phyloP scores from a whole-genome alignment of 2,113 vertebrate species.

The Oenanthe melanoleuca region DNA sequence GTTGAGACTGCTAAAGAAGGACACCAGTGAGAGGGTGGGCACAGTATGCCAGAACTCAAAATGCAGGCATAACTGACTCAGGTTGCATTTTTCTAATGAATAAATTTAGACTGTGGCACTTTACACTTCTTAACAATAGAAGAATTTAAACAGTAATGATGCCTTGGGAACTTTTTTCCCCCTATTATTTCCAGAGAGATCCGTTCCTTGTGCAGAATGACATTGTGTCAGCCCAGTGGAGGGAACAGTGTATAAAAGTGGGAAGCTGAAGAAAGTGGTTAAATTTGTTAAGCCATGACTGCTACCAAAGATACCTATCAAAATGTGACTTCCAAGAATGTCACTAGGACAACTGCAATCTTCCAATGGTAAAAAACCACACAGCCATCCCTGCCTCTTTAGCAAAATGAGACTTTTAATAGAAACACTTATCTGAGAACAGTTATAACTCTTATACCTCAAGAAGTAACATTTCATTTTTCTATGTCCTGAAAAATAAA shows the following conservation, averaged over 20 bases:
- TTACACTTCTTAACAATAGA: background rate
- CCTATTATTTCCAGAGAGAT: background rate
- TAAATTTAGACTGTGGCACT: background rate
- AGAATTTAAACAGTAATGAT: background rate
- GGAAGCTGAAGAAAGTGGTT: background rate
- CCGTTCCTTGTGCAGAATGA: background rate
- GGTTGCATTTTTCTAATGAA: background rate
- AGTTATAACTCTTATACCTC: background rate
- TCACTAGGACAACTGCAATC: background rate
- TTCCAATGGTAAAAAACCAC: background rate
- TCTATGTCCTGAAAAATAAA: background rate
- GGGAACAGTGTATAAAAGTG: rapidly evolving
- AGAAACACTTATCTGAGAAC: background rate
- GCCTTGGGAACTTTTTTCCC: background rate
- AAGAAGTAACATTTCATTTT: background rate
- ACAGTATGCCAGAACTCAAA: background rate
- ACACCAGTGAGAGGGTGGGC: background rate
- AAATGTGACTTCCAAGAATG: background rate
- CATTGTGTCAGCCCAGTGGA: background rate
- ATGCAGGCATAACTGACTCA: background rate
- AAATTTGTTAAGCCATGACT: background rate
- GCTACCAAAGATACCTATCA: background rate
- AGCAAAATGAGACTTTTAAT: background rate
- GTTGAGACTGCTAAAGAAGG: background rate
- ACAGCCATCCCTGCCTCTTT: background rate